A percentile compares a stretch with the other conserved stretches of the same genome.
Conservation (phyloP, 2,113 vertebrate species). For the Onychostruthus taczanowskii region DNA sequence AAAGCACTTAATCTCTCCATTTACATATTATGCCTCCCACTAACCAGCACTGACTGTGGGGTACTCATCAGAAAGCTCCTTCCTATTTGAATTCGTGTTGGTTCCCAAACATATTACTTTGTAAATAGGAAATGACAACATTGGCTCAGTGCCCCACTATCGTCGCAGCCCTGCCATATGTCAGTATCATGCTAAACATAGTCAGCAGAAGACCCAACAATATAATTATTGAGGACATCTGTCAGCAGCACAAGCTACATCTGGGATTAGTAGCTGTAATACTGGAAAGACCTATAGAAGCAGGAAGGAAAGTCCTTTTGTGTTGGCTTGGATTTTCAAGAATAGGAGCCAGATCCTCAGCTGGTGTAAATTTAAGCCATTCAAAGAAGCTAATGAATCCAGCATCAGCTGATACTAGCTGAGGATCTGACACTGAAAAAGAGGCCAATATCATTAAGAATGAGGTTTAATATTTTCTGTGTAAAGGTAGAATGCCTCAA, state of each 20-base stretch:
- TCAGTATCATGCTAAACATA: conserved; percentile 65
- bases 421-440: not conserved
- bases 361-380: conserved; percentile 27
- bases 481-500: not conserved
- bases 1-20: conserved; percentile 67
- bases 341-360: conserved; percentile 32
- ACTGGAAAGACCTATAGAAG: conserved; percentile 36
- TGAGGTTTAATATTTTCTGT: not conserved
- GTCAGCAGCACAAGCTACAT: conserved; percentile 63
- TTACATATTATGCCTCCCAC: conserved; percentile 51
- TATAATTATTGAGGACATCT: conserved; percentile 74
- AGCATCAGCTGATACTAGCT: not conserved
- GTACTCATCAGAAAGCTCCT: conserved; percentile 41
- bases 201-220: conserved; percentile 64
- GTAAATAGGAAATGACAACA: conserved; percentile 70
- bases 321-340: conserved; percentile 25
- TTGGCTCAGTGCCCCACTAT: conserved; percentile 50
- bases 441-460: not conserved
- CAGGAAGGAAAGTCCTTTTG: conserved; percentile 54
- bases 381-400: not conserved
- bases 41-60: not conserved
- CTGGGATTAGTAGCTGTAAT: conserved; percentile 68
- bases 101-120: conserved; percentile 64
- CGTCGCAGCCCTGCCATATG: conserved; percentile 58
- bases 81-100: conserved; percentile 54